Evolutionary conservation across 2,113 vertebrate genomes (phyloP), one percentile per base, ranked within the genome.

Genomic region (Chaenogobius annularis): DNA sequence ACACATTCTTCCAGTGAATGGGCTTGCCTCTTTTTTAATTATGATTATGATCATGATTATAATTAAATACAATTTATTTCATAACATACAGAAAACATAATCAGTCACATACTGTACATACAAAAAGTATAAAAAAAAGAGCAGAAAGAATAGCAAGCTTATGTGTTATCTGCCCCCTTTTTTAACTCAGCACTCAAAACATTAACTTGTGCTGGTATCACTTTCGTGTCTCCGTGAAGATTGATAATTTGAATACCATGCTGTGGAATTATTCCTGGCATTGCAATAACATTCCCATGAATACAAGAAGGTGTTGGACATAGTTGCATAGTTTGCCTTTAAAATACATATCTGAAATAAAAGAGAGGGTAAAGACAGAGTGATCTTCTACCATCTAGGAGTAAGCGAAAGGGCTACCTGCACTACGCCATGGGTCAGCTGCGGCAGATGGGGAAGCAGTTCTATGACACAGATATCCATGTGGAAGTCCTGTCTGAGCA

Each of bases 401-500:
- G 92, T 74, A 94, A 93, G 15, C 74, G 88, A 35, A 93, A 94
- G 78, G 92, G 90, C 23, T 93, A 92, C 80, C 83, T 93, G 68
- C 91, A 94, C 81, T 94, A 93, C 3, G 93, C 92, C 83, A 94
- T 93, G 93, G 93, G 93, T 15, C 91, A 93, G 81, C 90, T 94
- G 59, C 85, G 91, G 70, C 93, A 94, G 89, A 94, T 93, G 92
- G 89, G 92, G 23, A 94, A 93, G 52, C 93, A 93, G 80, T 94
- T 94, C 86, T 93, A 94, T 0, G 91, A 93, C 86, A 92, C 90
- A 0, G 91, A 94, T 85, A 93, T 94, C 69, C 90, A 92, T 19
- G 92, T 94, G 77, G 93, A 94, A 78, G 92, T 94, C 75, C 74
- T 93, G 75, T 92, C 92, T 1, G 93, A 94, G 79, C 92, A 94